Percentiles rank a stretch among this genome's conserved stretches.
Evolutionary conservation across 2,797 vertebrate genomes (phyloP).

Genomic region (Tamandua tetradactyla): DNA sequence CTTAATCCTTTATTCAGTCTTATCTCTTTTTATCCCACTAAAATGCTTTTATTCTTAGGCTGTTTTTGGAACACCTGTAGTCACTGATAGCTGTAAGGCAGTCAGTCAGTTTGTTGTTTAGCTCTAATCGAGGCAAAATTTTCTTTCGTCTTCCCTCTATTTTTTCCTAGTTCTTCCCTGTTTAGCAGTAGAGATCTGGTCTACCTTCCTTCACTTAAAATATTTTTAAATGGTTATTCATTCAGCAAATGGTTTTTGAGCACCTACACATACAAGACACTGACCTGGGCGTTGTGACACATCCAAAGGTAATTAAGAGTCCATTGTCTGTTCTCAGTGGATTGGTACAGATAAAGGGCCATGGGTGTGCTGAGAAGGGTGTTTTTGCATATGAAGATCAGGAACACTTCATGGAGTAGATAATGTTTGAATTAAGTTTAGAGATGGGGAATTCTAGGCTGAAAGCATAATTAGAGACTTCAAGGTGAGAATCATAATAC

Average conservation of each 20-base stretch:
- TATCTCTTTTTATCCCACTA: neutral
- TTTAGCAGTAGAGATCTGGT: slow-evolving; percentile 19
- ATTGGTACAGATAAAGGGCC: slow-evolving; percentile 19
- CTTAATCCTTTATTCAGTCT: neutral
- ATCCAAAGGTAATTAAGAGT: slow-evolving; percentile 38
- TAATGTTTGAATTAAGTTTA: slow-evolving; percentile 51
- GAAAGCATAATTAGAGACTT: slow-evolving; percentile 26
- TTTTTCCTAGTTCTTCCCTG: neutral
- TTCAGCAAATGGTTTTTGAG: slow-evolving; percentile 46
- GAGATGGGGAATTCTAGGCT: neutral
- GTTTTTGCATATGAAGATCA: slow-evolving; percentile 53
- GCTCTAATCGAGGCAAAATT: slow-evolving; percentile 23
- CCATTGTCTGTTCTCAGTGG: neutral
- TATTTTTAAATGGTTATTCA: slow-evolving; percentile 57
- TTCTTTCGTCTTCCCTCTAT: neutral
- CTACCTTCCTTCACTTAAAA: slow-evolving; percentile 21
- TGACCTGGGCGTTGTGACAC: neutral
- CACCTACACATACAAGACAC: neutral
- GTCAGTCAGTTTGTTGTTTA: neutral
- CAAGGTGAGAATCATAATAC: neutral
- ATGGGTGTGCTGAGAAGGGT: slow-evolving; percentile 26
- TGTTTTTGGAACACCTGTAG: neutral
- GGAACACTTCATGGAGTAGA: neutral
- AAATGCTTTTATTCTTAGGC: slow-evolving; percentile 40
- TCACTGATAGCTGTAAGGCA: neutral